Conservation (phyloP, 2,113 vertebrate species). For the Dicerorhinus sumatrensis region DNA sequence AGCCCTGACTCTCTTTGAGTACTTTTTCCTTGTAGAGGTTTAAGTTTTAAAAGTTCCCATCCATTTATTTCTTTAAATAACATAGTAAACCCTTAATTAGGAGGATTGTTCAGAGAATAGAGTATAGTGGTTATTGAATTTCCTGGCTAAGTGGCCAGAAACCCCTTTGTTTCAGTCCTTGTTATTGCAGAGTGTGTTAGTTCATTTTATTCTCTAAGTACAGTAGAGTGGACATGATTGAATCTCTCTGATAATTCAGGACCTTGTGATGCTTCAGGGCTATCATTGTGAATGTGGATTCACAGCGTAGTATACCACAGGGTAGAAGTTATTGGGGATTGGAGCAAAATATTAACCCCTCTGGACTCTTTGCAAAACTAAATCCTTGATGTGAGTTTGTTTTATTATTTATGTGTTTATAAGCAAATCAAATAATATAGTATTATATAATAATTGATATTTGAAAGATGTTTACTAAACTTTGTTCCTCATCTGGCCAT, state of each 20-base stretch:
- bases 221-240: neutral
- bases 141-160: neutral
- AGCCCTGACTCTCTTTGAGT: neutral
- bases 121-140: neutral
- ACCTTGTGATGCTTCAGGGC: neutral
- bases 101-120: neutral
- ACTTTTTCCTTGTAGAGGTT: neutral
- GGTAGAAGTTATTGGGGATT: neutral
- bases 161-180: neutral
- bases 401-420: neutral
- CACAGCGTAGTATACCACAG: neutral
- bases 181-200: neutral
- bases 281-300: neutral
- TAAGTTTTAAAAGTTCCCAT: constrained; percentile 35
- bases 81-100: neutral
- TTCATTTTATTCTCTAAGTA: neutral
- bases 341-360: neutral
- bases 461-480: neutral
- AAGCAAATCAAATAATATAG: neutral
- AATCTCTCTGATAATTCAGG: neutral
- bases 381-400: neutral
- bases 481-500: neutral
- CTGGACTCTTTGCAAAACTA: neutral
- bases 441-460: neutral
- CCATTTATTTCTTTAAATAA: constrained; percentile 25